Evolutionary conservation across 2,113 vertebrate species (phyloP), one percentile per base, ranked within the genome.

Genomic region (Crotalus helleri): DNA sequence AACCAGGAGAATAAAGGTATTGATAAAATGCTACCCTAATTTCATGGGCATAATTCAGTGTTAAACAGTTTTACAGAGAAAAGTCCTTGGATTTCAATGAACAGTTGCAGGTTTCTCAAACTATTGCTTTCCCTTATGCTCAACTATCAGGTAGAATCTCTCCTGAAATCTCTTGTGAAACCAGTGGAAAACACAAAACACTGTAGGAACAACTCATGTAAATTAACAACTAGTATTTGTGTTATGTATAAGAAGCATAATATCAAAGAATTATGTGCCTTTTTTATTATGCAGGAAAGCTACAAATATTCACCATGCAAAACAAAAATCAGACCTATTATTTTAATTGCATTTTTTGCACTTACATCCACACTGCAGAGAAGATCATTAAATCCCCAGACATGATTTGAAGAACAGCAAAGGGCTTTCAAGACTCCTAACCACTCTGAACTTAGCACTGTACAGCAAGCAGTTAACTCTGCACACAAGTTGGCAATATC

Each of bases 341-440:
- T 19, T 51, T 51, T 29, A 86, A 54, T 0, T 88, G 59, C 39
- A 33, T 23, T 3, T 23, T 81, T 23, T 58, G 44, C 92, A 97
- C 98, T 97, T 94, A 97, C 98, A 95, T 97, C 98, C 64, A 98
- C 97, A 0, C 97, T 98, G 96, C 98, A 98, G 92, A 98, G 97
- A 2, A 98, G 97, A 87, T 97, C 97, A 39, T 95, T 97, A 95
- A 97, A 98, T 6, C 97, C 98, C 97, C 98, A 98, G 90, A 97
- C 97, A 0, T 97, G 98, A 91, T 98, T 97, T 23, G 98, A 98
- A 33, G 98, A 98, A 91, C 97, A 98, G 89, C 98, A 98, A 5
- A 97, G 97, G 74, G 98, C 97, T 94, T 97, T 97, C 8, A 98
- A 51, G 0, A 97, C 97, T 2, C 97, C 98, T 92, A 98, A 59